Conservation (phyloP, 2,113 vertebrate species). For the Cyrtonyx montezumae region DNA sequence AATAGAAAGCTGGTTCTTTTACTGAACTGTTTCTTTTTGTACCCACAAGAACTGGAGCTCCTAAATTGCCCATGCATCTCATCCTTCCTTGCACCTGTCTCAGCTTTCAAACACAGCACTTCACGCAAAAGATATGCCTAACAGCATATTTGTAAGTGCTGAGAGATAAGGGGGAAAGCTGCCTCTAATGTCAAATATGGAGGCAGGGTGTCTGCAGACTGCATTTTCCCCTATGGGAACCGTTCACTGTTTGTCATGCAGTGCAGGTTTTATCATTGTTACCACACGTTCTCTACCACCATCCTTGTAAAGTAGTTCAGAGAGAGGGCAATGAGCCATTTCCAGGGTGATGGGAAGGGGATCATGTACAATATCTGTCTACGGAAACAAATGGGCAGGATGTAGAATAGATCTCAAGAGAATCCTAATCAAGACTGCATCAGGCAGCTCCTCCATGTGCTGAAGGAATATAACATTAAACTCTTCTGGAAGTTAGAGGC, state of each 20-base stretch:
- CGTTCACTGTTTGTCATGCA: not conserved
- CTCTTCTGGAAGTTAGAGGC: not conserved
- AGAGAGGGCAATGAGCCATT: slow-evolving; percentile 34
- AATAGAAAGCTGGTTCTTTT: slow-evolving; percentile 40
- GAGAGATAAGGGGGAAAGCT: slow-evolving; percentile 2
- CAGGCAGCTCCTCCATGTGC: not conserved
- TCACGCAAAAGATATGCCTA: slow-evolving; percentile 17
- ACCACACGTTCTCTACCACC: not conserved
- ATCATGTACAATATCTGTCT: not conserved
- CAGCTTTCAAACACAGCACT: slow-evolving; percentile 50
- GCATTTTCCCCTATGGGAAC: not conserved
- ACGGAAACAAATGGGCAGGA: slow-evolving; percentile 43
- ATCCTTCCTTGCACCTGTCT: slow-evolving; percentile 64
- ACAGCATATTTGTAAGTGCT: slow-evolving; percentile 29
- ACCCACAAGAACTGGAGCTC: slow-evolving; percentile 25
- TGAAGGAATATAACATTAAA: not conserved
- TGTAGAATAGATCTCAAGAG: slow-evolving; percentile 36
- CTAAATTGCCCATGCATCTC: slow-evolving; percentile 32
- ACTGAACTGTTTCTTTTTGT: slow-evolving; percentile 27
- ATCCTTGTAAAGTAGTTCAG: not conserved
- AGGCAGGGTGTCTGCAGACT: not conserved
- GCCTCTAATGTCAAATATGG: not conserved
- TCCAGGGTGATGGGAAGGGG: not conserved
- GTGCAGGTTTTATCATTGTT: not conserved
- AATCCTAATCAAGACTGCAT: not conserved